phyloP scores from a whole-genome alignment of 2,888 invertebrate species.

The Psococerastis gibbosa region DNA sequence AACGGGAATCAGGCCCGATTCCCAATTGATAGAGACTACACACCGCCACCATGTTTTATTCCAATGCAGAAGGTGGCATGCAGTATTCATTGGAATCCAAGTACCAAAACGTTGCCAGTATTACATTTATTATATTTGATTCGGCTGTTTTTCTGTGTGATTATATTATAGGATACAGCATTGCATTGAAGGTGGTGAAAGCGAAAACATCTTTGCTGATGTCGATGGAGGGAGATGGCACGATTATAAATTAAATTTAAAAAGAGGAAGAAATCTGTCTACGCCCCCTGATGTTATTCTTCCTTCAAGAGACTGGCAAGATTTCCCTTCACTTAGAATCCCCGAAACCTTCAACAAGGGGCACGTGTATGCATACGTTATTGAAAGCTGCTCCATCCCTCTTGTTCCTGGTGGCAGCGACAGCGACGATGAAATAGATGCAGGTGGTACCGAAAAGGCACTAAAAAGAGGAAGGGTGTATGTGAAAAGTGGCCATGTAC shows the following conservation, averaged over 20 bases:
- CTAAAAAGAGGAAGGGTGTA: background rate
- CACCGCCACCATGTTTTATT: no score
- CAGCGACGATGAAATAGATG: background rate
- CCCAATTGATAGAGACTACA: no score
- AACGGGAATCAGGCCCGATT: no score
- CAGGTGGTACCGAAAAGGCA: background rate
- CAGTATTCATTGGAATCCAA: no score
- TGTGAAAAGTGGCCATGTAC: background rate
- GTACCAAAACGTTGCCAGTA: no score
- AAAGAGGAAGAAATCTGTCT: no score
- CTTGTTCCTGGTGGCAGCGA: background rate
- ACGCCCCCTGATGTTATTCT: no score
- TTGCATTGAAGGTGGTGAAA: background rate
- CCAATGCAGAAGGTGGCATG: no score
- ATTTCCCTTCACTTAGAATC: background rate
- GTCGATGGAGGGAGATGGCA: background rate
- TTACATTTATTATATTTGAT: no score
- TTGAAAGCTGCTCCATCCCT: background rate
- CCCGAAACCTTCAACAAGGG: background rate
- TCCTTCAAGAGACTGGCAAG: background rate
- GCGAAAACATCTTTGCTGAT: background rate
- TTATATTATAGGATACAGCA: background rate
- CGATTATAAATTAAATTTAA: background rate
- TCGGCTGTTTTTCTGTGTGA: background rate
- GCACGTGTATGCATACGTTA: background rate